These are phyloP conservation scores for Drosophila ogumai DNA, from an alignment of 1,140 invertebrate species.

Conservation along the genomic window DNA sequence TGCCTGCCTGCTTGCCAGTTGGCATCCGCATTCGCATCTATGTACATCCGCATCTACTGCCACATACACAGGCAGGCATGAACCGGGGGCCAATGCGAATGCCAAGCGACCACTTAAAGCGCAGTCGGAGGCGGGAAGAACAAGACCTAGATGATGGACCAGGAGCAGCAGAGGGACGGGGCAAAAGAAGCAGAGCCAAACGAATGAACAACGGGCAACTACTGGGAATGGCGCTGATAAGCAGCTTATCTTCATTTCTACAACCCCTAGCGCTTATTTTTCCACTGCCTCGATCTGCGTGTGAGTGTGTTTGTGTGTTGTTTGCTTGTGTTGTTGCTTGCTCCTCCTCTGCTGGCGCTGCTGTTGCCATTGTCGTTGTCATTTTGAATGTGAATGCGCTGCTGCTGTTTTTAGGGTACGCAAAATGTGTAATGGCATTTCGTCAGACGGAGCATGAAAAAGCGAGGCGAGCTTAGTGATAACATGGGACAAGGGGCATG, in stretches of 20 bases:
- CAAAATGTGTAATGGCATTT: conserved; percentile 83
- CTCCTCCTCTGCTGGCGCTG: conserved; percentile 34
- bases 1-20: conserved; percentile 42
- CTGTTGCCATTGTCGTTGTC: conserved; percentile 68
- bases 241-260: conserved; percentile 83
- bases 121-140: conserved; percentile 37
- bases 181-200: neutral
- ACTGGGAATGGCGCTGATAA: conserved; percentile 81
- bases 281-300: conserved; percentile 18
- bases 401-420: conserved; percentile 64
- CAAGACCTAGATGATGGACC: conserved; percentile 23
- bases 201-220: conserved; percentile 48
- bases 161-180: conserved; percentile 2
- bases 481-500: conserved; percentile 6
- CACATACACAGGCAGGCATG: conserved; percentile 33
- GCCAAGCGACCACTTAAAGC: conserved; percentile 67
- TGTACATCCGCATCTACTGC: conserved; percentile 43
- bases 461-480: conserved; percentile 57
- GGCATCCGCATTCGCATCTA: conserved; percentile 54
- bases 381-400: conserved; percentile 75
- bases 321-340: conserved; percentile 60
- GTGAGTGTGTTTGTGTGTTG: conserved; percentile 53
- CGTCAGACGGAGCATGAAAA: conserved; percentile 79
- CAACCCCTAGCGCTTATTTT: conserved; percentile 80
- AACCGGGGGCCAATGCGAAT: conserved; percentile 48